Evolutionary conservation across 2,797 vertebrate genomes (phyloP).

Genomic region (Smutsia temminckii): DNA sequence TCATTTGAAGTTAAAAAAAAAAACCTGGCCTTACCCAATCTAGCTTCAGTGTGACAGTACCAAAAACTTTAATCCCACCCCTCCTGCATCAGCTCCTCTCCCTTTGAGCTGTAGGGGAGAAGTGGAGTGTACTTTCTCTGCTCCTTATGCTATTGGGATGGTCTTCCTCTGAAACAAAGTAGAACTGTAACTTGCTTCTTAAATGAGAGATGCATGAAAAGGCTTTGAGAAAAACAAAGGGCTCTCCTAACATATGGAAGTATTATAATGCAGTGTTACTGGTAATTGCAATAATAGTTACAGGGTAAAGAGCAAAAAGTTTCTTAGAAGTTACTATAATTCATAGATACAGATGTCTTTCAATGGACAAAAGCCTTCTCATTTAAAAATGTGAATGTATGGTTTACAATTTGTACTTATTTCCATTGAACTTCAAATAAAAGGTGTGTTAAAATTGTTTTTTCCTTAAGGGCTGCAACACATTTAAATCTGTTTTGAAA

Average conservation of each 20-base stretch:
- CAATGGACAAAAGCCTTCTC: conserved; percentile 14
- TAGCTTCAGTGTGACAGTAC: not conserved
- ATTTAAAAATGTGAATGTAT: conserved; percentile 6
- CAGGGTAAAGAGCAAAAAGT: not conserved
- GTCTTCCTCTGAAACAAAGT: not conserved
- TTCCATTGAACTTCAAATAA: conserved; percentile 43
- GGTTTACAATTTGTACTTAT: conserved; percentile 15
- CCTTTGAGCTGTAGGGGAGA: not conserved
- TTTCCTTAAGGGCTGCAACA: not conserved
- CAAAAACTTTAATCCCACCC: not conserved
- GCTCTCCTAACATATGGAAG: not conserved
- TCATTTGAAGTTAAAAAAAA: not conserved
- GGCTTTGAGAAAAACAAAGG: not conserved
- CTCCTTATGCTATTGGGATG: not conserved
- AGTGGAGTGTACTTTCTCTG: not conserved
- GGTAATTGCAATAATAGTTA: not conserved
- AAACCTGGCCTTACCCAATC: not conserved
- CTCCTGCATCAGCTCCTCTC: not conserved
- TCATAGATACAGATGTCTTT: not conserved
- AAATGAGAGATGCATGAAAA: not conserved
- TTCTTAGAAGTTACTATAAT: not conserved
- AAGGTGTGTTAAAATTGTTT: conserved; percentile 13
- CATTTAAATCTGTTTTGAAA: not conserved
- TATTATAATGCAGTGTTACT: not conserved
- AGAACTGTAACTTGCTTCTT: not conserved